Evolutionary conservation across 1,140 invertebrate species (phyloP).

Genomic region (Ooceraea biroi): DNA sequence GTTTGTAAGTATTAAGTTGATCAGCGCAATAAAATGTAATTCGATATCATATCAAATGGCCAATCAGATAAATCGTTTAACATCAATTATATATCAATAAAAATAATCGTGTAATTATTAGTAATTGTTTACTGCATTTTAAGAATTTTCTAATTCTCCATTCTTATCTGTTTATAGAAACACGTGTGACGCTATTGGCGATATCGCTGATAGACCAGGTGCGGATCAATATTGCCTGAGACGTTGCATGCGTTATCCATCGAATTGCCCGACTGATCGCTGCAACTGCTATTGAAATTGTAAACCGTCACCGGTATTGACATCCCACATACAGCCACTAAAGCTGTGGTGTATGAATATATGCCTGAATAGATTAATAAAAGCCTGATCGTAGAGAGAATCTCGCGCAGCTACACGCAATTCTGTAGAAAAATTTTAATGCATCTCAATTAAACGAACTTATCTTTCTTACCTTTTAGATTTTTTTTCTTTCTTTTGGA

Average conservation of each 20-base stretch:
- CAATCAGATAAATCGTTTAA: background rate
- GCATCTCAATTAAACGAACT: background rate
- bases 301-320: conserved; percentile 15
- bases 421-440: background rate
- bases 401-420: background rate
- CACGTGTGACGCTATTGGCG: conserved; percentile 92
- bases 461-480: conserved; percentile 25
- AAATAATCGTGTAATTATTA: background rate
- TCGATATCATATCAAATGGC: conserved; percentile 14
- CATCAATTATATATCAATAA: too few relatives aligned
- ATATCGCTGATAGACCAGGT: conserved; percentile 90
- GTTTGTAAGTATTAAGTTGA: conserved; percentile 90
- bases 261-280: conserved; percentile 90
- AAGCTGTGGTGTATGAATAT: conserved; percentile 29
- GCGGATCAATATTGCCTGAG: conserved; percentile 94
- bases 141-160: conserved; percentile 37
- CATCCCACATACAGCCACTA: background rate
- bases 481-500: background rate
- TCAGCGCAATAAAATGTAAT: background rate
- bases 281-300: conserved; percentile 90
- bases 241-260: conserved; percentile 91
- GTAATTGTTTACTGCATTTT: background rate
- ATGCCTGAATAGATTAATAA: conserved; percentile 22
- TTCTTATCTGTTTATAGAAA: conserved; percentile 87
- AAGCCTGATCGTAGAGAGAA: conserved; percentile 4